These are phyloP conservation scores for Betta splendens DNA, from an alignment of 2,797 vertebrate species.

Conservation along the genomic window DNA sequence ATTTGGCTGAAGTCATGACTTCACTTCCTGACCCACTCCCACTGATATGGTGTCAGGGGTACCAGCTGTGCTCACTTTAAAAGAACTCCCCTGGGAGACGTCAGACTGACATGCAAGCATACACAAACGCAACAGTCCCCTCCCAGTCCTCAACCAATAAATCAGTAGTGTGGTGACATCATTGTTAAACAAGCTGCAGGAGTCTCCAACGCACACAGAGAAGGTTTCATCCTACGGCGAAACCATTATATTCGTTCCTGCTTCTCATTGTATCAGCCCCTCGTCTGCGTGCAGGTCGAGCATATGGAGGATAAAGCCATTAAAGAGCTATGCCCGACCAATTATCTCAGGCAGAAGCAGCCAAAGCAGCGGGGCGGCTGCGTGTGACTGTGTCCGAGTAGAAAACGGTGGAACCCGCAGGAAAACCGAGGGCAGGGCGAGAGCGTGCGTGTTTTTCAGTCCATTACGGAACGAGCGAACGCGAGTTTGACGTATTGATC, in stretches of 20 bases:
- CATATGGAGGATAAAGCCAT: constrained; percentile 60
- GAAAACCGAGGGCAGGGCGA: constrained; percentile 5
- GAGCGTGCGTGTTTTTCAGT: constrained; percentile 8
- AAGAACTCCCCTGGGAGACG: constrained; percentile 66
- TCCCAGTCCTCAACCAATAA: constrained; percentile 72
- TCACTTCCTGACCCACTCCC: constrained; percentile 73
- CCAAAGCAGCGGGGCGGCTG: constrained; percentile 57
- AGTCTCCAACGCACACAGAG: constrained; percentile 29
- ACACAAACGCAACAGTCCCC: constrained; percentile 64
- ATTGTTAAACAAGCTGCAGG: constrained; percentile 74
- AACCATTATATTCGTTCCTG: constrained; percentile 6
- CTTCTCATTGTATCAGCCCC: constrained; percentile 14
- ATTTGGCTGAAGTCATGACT: constrained; percentile 48
- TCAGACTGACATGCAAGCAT: constrained; percentile 48
- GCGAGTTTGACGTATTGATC: constrained; percentile 5
- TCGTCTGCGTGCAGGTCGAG: constrained; percentile 23
- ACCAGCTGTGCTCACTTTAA: constrained; percentile 78
- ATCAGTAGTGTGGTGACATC: constrained; percentile 68
- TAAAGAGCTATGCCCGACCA: constrained; percentile 56
- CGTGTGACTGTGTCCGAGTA: constrained; percentile 27
- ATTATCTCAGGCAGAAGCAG: constrained; percentile 59
- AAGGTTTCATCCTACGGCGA: constrained; percentile 15
- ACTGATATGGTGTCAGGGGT: constrained; percentile 62
- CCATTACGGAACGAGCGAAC: constrained; percentile 10
- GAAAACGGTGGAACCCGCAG: constrained; percentile 7